Conservation (phyloP, 2,797 vertebrate species). For the Apodemus agrarius region DNA sequence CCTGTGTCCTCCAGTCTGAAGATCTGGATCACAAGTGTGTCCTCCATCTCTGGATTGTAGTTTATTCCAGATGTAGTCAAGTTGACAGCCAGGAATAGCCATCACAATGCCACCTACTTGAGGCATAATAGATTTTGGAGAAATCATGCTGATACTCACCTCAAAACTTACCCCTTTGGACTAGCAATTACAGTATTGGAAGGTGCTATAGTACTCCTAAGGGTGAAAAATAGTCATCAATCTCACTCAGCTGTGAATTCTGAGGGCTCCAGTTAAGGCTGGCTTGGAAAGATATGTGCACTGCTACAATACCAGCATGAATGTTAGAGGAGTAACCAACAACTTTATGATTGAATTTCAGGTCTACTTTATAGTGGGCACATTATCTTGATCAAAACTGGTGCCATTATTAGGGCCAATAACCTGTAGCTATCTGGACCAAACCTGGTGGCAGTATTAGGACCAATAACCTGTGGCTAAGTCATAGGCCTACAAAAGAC, state of each 20-base stretch:
- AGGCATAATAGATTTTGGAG: not conserved
- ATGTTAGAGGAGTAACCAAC: not conserved
- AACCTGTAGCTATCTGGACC: not conserved
- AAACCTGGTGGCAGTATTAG: not conserved
- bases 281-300: not conserved
- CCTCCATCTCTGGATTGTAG: too few species aligned
- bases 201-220: not conserved
- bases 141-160: not conserved
- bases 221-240: not conserved
- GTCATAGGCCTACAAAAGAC: too few species aligned
- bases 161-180: not conserved
- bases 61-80: too few species aligned
- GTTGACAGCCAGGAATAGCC: too few species aligned
- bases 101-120: not conserved
- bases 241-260: not conserved
- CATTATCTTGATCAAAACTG: not conserved
- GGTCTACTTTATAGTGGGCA: not conserved
- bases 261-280: not conserved
- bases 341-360: not conserved
- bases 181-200: not conserved
- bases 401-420: not conserved
- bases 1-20: too few species aligned
- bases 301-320: not conserved
- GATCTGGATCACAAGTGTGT: too few species aligned
- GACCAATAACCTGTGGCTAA: not conserved